These are phyloP conservation scores for Electrophaes corylata DNA, from an alignment of 2,888 invertebrate genomes.

Conservation along the genomic window DNA sequence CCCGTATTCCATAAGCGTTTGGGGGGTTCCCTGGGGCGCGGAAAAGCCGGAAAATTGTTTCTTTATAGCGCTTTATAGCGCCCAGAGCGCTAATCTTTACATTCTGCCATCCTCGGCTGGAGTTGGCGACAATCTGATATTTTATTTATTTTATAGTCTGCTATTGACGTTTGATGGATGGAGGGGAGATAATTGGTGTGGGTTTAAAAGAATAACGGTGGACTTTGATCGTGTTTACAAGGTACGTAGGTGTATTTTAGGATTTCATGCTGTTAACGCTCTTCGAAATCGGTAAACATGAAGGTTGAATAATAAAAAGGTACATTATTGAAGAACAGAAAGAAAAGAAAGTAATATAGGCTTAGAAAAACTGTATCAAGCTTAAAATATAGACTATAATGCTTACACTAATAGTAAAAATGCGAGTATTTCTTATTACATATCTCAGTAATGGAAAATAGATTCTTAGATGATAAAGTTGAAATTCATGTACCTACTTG, in stretches of 20 bases:
- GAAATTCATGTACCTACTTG: too few species aligned
- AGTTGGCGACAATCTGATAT: slow-evolving; percentile 51
- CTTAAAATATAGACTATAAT: too few species aligned
- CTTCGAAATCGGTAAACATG: background rate
- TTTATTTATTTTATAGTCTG: slow-evolving; percentile 77
- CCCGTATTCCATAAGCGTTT: slow-evolving; percentile 67
- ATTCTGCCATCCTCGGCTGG: slow-evolving; percentile 42
- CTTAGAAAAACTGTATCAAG: too few species aligned
- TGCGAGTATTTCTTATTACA: too few species aligned
- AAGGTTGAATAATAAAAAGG: background rate
- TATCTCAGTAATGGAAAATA: too few species aligned
- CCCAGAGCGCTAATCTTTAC: slow-evolving; percentile 77
- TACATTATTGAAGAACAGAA: too few species aligned
- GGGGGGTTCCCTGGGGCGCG: slow-evolving; percentile 60
- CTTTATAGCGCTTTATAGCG: slow-evolving; percentile 81
- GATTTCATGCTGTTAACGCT: background rate
- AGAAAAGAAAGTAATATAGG: too few species aligned
- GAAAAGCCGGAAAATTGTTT: slow-evolving; percentile 80
- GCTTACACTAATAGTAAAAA: too few species aligned
- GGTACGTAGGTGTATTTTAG: slow-evolving; percentile 1
- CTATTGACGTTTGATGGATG: slow-evolving; percentile 73
- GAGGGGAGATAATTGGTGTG: slow-evolving; percentile 61
- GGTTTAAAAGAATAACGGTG: slow-evolving; percentile 44
- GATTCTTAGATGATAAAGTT: too few species aligned
- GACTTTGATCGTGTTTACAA: slow-evolving; percentile 32